phyloP scores from a whole-genome alignment of 1,140 invertebrate species.

The Hyles euphorbiae region DNA sequence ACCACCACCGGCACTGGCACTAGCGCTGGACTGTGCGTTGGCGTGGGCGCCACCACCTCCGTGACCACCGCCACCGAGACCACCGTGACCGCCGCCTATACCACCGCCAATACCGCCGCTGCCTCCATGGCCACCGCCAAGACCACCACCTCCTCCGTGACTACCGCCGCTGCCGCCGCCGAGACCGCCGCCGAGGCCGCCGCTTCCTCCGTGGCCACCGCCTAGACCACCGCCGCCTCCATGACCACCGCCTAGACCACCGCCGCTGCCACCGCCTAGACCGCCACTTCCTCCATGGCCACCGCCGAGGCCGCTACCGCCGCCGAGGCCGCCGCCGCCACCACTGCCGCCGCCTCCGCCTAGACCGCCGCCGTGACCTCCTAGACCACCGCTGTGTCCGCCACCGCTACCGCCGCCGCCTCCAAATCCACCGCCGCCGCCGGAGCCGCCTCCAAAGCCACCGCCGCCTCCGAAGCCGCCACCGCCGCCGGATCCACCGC shows the following conservation, averaged over 20 bases:
- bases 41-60: conserved; percentile 13
- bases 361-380: conserved; percentile 13
- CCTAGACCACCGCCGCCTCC: conserved; percentile 17
- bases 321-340: conserved; percentile 3
- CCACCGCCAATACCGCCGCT: conserved; percentile 15
- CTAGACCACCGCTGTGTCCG: conserved; percentile 9
- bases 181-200: conserved; percentile 17
- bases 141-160: conserved; percentile 9
- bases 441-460: conserved; percentile 10
- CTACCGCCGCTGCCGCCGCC: conserved; percentile 14
- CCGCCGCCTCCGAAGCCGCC: conserved; percentile 6
- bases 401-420: conserved; percentile 9
- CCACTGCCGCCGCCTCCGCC: conserved; percentile 8
- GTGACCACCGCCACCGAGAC: conserved; percentile 9
- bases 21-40: conserved; percentile 22
- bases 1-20: conserved; percentile 25
- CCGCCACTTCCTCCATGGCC: conserved; percentile 16
- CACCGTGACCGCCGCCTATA: conserved; percentile 7
- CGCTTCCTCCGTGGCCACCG: conserved; percentile 16
- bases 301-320: conserved; percentile 5
- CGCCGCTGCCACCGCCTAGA: conserved; percentile 11
- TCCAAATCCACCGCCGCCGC: conserved; percentile 14
- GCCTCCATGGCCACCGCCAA: conserved; percentile 20
- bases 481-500: conserved; percentile 11
- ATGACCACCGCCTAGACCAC: conserved; percentile 13